phyloP scores from a whole-genome alignment of 2,113 vertebrate species.

The Aldabrachelys gigantea region DNA sequence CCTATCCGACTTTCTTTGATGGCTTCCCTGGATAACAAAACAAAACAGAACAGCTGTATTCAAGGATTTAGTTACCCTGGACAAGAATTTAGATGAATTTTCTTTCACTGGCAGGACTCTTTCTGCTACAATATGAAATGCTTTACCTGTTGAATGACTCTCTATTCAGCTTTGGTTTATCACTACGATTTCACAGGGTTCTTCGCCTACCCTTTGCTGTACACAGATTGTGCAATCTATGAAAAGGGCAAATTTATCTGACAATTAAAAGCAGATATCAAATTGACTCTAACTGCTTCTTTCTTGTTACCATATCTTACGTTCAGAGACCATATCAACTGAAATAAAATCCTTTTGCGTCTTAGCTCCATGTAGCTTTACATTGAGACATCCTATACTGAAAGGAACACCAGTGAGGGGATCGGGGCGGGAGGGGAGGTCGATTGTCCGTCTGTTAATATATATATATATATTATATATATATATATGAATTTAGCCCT shows the following conservation, averaged over 20 bases:
- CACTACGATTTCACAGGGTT: not conserved
- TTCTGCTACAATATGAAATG: not conserved
- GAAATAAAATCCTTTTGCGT: not conserved
- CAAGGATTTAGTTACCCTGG: not conserved
- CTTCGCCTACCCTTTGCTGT: accelerated
- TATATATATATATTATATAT: too few species aligned
- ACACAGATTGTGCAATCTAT: not conserved
- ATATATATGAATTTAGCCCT: not conserved
- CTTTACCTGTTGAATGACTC: not conserved
- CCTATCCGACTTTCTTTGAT: not conserved
- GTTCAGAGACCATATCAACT: not conserved
- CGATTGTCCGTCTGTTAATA: not conserved
- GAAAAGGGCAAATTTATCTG: not conserved
- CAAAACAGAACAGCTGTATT: not conserved
- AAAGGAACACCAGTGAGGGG: not conserved
- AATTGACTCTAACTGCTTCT: not conserved
- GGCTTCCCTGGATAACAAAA: not conserved
- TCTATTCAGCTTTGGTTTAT: not conserved
- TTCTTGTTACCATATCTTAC: not conserved
- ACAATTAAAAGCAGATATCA: not conserved
- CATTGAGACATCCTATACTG: not conserved
- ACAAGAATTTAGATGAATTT: not conserved
- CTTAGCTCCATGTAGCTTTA: too few species aligned
- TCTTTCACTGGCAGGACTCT: not conserved
- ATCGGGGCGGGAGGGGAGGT: too few species aligned